Conservation (phyloP, 2,888 invertebrate genomes). For the Drosophila anceps region DNA sequence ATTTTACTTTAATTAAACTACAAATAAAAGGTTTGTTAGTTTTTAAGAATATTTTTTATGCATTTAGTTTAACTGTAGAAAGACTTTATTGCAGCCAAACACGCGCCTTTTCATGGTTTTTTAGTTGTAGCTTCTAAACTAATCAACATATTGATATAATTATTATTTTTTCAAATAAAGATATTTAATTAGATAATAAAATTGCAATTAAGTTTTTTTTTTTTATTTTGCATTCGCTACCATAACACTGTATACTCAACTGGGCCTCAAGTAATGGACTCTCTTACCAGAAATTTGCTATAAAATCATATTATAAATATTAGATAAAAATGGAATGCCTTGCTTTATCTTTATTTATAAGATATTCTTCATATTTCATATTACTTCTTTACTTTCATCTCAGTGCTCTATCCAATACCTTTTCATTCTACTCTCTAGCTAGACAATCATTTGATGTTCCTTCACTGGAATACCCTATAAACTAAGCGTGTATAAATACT, state of each 20-base stretch:
- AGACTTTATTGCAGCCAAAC: neutral
- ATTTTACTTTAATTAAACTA: too few relatives aligned
- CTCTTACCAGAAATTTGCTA: neutral
- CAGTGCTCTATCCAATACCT: neutral
- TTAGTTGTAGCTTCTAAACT: neutral
- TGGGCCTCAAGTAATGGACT: neutral
- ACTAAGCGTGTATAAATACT: neutral
- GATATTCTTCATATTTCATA: neutral
- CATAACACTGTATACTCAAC: neutral
- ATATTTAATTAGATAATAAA: too few relatives aligned
- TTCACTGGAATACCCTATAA: constrained; percentile 5
- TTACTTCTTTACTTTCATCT: neutral
- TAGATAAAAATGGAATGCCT: too few relatives aligned
- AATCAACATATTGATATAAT: neutral
- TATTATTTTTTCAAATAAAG: neutral
- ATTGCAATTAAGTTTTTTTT: too few relatives aligned
- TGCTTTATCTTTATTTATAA: too few relatives aligned
- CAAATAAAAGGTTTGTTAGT: too few relatives aligned
- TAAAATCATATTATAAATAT: too few relatives aligned
- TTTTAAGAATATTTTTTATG: too few relatives aligned
- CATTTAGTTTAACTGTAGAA: neutral
- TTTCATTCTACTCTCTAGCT: neutral
- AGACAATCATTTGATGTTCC: neutral
- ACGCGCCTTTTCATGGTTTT: neutral
- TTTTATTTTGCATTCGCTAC: too few relatives aligned